Percentiles rank a stretch among this genome's conserved stretches.
phyloP scores from a whole-genome alignment of 2,888 invertebrate genomes.

The Aleiodes leptofemur region DNA sequence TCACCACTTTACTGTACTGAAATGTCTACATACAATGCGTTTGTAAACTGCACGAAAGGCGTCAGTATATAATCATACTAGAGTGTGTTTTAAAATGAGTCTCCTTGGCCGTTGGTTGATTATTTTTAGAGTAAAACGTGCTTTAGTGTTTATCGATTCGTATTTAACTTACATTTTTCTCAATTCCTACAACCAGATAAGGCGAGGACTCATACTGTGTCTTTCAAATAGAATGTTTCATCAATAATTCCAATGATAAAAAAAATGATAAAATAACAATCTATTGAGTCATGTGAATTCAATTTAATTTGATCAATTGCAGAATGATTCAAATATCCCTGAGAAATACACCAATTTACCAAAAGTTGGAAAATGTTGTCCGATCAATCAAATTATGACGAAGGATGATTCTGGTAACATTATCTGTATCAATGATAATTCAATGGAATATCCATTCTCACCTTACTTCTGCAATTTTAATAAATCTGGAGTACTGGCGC shows the following conservation, averaged over 20 bases:
- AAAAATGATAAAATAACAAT: slow-evolving; percentile 19
- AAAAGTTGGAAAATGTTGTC: slow-evolving; percentile 69
- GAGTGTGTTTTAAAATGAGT: background rate
- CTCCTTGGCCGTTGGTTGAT: slow-evolving; percentile 39
- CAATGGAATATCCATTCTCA: slow-evolving; percentile 70
- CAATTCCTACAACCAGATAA: slow-evolving; percentile 23
- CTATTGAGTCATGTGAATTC: slow-evolving; percentile 3
- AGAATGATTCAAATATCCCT: slow-evolving; percentile 60
- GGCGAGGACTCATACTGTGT: background rate
- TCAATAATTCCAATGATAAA: background rate
- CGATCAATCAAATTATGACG: slow-evolving; percentile 58
- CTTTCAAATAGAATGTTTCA: slow-evolving; percentile 10
- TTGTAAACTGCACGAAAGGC: background rate
- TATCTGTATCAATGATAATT: slow-evolving; percentile 52
- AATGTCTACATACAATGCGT: background rate
- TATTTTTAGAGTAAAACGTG: slow-evolving; percentile 40
- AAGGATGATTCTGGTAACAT: slow-evolving; percentile 52
- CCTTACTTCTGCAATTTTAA: slow-evolving; percentile 78
- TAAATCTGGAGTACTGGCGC: slow-evolving; percentile 75
- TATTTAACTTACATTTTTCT: slow-evolving; percentile 4
- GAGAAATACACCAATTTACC: slow-evolving; percentile 58
- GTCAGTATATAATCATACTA: background rate
- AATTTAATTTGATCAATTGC: slow-evolving; percentile 41
- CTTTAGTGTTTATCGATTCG: slow-evolving; percentile 36
- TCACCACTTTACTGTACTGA: no score